Percentiles rank a stretch among this genome's conserved stretches.
Evolutionary conservation across 1,140 invertebrate species (phyloP).

Genomic region (Zelostemma sp.): DNA sequence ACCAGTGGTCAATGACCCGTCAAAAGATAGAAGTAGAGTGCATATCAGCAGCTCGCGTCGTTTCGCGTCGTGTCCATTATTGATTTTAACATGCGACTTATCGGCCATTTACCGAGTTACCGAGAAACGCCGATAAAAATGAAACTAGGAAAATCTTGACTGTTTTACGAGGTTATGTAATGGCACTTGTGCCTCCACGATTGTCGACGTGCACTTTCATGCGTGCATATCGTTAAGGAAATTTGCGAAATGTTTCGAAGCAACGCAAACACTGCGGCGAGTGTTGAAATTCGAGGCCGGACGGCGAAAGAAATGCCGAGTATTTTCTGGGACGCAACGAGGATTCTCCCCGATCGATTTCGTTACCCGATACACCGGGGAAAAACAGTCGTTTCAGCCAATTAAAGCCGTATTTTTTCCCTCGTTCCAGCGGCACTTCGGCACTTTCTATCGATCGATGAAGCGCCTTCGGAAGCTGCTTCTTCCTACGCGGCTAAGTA

Average conservation of each 20-base stretch:
- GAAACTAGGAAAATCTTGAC: constrained; percentile 1
- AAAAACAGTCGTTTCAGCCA: too few relatives aligned
- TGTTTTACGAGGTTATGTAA: not conserved
- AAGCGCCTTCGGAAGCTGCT: too few relatives aligned
- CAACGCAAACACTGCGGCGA: too few relatives aligned
- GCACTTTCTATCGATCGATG: too few relatives aligned
- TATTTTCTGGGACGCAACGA: too few relatives aligned
- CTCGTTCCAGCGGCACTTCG: too few relatives aligned
- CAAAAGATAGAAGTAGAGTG: constrained; percentile 5
- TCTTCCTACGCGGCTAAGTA: not conserved
- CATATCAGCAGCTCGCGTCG: not conserved
- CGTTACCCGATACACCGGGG: too few relatives aligned
- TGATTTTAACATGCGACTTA: constrained; percentile 12
- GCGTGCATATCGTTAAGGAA: not conserved
- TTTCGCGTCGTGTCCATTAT: constrained; percentile 1
- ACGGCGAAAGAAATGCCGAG: too few relatives aligned
- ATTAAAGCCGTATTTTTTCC: too few relatives aligned
- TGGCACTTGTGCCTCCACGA: not conserved
- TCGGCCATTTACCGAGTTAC: constrained; percentile 3
- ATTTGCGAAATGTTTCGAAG: too few relatives aligned
- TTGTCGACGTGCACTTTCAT: not conserved
- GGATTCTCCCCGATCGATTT: too few relatives aligned
- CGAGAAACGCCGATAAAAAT: constrained; percentile 3
- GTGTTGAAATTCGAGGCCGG: too few relatives aligned
- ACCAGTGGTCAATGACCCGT: constrained; percentile 8